A percentile compares a stretch with the other conserved stretches of the same genome.
These are phyloP conservation scores for Rhynchophorus ferrugineus DNA, from an alignment of 1,140 invertebrate species.

Conservation along the genomic window DNA sequence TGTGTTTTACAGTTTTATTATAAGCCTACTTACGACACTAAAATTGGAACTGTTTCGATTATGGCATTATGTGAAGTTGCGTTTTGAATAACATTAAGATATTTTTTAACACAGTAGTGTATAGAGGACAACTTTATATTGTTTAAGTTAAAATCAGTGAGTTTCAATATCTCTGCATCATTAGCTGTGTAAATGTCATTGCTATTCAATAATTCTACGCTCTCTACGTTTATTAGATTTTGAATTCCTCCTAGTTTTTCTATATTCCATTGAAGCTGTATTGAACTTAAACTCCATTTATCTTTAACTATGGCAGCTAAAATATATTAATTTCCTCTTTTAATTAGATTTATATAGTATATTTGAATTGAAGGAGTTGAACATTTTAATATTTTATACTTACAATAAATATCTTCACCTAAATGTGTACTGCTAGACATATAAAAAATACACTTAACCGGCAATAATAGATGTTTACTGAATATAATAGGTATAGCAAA, in stretches of 20 bases:
- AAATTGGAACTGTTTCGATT: slow-evolving; percentile 43
- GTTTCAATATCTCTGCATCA: slow-evolving; percentile 35
- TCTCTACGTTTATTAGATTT: slow-evolving; percentile 32
- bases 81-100: slow-evolving; percentile 52
- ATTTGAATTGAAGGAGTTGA: no score
- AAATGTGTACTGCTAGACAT: slow-evolving; percentile 43
- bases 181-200: neutral
- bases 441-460: slow-evolving; percentile 44
- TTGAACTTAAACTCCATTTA: slow-evolving; percentile 34
- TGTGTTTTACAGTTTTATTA: neutral
- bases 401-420: slow-evolving; percentile 22
- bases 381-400: slow-evolving; percentile 9
- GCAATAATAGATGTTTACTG: slow-evolving; percentile 40
- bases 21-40: slow-evolving; percentile 49
- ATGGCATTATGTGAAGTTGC: slow-evolving; percentile 52
- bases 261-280: slow-evolving; percentile 48
- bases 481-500: slow-evolving; percentile 47
- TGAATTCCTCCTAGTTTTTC: slow-evolving; percentile 43
- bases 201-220: slow-evolving; percentile 26
- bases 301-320: slow-evolving; percentile 41
- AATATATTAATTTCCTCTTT: slow-evolving; percentile 9
- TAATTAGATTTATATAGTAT: no score
- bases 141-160: slow-evolving; percentile 43
- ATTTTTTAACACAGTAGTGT: slow-evolving; percentile 43
- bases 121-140: slow-evolving; percentile 44